phyloP scores from a whole-genome alignment of 2,888 invertebrate genomes.

The Oxystoma pomonae region DNA sequence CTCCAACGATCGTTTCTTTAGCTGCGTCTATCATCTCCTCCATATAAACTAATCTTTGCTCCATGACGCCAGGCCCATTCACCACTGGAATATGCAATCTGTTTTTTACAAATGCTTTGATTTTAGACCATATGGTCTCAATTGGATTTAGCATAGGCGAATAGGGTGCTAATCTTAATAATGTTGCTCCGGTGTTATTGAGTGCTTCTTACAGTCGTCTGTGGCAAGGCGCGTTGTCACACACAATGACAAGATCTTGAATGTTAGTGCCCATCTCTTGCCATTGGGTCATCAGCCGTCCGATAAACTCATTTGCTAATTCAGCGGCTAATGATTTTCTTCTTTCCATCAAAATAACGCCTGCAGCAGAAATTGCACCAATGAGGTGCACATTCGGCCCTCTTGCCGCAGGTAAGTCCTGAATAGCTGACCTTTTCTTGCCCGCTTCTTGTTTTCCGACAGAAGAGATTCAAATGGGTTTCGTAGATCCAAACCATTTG shows the following conservation, averaged over 20 bases:
- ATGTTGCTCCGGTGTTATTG: conserved; percentile 10
- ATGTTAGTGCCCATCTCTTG: conserved; percentile 16
- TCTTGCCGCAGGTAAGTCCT: conserved; percentile 19
- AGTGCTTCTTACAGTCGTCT: conserved; percentile 3
- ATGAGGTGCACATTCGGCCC: conserved; percentile 23
- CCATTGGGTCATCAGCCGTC: conserved; percentile 12
- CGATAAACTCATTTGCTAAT: conserved; percentile 16
- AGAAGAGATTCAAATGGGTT: conserved; percentile 22
- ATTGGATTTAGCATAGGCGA: no score
- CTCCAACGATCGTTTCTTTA: conserved; percentile 22
- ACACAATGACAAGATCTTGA: conserved; percentile 21
- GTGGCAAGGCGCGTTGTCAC: conserved; percentile 23
- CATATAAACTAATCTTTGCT: conserved; percentile 17
- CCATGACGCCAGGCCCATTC: conserved; percentile 15
- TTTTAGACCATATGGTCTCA: conserved; percentile 14
- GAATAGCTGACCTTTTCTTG: no score
- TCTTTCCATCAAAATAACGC: conserved; percentile 21
- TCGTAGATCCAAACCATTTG: not conserved
- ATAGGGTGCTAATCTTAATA: conserved; percentile 19
- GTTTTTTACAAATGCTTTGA: conserved; percentile 8
- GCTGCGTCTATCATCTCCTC: conserved; percentile 24
- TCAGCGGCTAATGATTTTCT: conserved; percentile 20
- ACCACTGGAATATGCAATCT: conserved; percentile 10
- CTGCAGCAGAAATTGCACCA: conserved; percentile 21
- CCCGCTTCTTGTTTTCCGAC: conserved; percentile 19